Conservation (phyloP, 2,797 vertebrate species). For the Sebastes iracundus region DNA sequence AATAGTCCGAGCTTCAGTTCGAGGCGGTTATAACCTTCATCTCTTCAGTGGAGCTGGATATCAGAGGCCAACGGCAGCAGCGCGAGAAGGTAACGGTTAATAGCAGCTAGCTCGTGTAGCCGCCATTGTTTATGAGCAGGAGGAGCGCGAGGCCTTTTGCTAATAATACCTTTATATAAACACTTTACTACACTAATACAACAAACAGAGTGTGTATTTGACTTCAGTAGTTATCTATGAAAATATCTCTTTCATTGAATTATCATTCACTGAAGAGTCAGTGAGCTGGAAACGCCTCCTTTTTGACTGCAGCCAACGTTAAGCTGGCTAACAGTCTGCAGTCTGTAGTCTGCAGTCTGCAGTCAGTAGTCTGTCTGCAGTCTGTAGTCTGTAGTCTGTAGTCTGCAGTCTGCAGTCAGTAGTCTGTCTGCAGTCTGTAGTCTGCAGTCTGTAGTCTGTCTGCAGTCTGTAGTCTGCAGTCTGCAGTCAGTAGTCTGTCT, state of each 20-base stretch:
- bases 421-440: no score
- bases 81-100: conserved; percentile 50
- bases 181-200: rapidly evolving
- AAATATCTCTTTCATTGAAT: rapidly evolving
- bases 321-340: neutral
- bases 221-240: rapidly evolving
- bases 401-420: no score
- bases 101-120: conserved; percentile 41
- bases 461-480: no score
- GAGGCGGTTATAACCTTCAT: neutral
- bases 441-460: no score
- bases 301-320: no score
- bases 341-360: no score
- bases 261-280: rapidly evolving
- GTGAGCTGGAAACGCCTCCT: neutral
- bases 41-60: neutral
- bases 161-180: neutral
- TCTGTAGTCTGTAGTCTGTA: no score
- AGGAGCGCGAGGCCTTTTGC: conserved; percentile 18
- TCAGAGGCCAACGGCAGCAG: no score
- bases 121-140: conserved; percentile 75
- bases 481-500: no score
- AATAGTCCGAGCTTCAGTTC: neutral
- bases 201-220: rapidly evolving
- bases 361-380: no score